Percentiles rank a stretch among this genome's conserved stretches.
These are phyloP conservation scores for Andrena minutula DNA, from an alignment of 2,888 invertebrate species.

Conservation along the genomic window DNA sequence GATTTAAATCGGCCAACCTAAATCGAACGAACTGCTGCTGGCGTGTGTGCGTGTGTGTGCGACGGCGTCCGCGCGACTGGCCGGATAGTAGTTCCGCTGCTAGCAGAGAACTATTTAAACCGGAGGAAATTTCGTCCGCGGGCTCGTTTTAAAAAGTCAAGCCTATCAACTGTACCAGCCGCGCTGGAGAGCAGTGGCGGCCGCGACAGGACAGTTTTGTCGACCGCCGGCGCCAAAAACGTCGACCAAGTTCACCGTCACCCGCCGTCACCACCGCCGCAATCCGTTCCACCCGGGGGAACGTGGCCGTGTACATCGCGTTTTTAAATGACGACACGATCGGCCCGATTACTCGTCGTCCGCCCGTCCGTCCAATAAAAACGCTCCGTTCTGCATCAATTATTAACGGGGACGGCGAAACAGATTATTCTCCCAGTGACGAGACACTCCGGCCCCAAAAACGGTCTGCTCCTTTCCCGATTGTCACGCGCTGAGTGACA, in stretches of 20 bases:
- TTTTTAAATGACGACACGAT: conserved; percentile 69
- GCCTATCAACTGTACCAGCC: conserved; percentile 47
- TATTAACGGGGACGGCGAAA: conserved; percentile 59
- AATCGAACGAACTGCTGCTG: conserved; percentile 62
- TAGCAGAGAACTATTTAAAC: conserved; percentile 69
- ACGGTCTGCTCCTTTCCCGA: conserved; percentile 33
- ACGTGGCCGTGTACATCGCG: conserved; percentile 34
- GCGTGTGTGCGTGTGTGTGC: conserved; percentile 5
- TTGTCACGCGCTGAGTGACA: background rate
- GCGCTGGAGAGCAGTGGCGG: conserved; percentile 43
- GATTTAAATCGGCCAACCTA: conserved; percentile 78
- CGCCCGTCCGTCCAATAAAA: conserved; percentile 57
- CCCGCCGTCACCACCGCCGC: conserved; percentile 43
- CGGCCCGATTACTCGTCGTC: conserved; percentile 65
- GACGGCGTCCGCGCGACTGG: background rate
- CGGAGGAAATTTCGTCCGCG: conserved; percentile 63
- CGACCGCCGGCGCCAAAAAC: conserved; percentile 64
- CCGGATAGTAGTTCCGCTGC: conserved; percentile 41
- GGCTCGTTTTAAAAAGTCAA: conserved; percentile 70
- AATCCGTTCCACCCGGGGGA: conserved; percentile 7
- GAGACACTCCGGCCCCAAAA: conserved; percentile 14
- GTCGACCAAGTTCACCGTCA: conserved; percentile 61
- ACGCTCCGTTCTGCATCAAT: conserved; percentile 61
- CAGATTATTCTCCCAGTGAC: conserved; percentile 51
- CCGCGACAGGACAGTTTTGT: conserved; percentile 68